Base-by-base conservation (phyloP, 2,797 vertebrate genomes). In the Adrianichthys oophorus region DNA sequence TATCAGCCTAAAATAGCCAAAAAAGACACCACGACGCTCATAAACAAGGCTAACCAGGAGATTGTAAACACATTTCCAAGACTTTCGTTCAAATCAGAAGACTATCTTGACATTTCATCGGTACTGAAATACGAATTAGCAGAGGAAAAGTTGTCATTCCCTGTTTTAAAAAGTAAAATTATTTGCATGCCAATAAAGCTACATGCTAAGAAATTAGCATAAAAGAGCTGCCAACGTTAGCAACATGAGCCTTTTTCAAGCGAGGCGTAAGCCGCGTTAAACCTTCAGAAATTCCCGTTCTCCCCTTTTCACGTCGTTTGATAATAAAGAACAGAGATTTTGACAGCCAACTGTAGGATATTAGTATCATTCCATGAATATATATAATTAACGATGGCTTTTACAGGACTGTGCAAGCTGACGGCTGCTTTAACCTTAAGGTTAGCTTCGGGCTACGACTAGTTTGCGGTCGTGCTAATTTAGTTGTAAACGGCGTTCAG, bases 371-470 rank as follows among this genome's bases (percentile, higher is more conserved):
- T 37, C 32, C 10, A 3, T 4, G 32, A 13, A 3, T 12, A 13
- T 3, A 37, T 13, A 12, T 37, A 0, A 12, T 12, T 37, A 37
- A 37, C 32, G 57, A 56, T 41, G 45, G 41, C 16, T 49, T 77
- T 62, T 64, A 44, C 43, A 40, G 57, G 68, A 78, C 50, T 59
- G 19, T 61, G 56, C 15, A 6, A 62, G 67, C 55, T 74, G 73
- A 52, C 44, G 52, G 70, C 82, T 80, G 79, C 77, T 65, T 76
- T 75, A 77, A 60, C 81, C 73, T 73, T 80, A 70, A 52, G 58
- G 41, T 56, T 86, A 84, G 84, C 76, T 70, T 51, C 5, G 71
- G 78, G 71, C 59, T 72, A 50, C 55, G 81, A 41, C 85, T 89
- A 88, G 41, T 77, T 18, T 40, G 7, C 64, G 85, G 62, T 72